phyloP scores from a whole-genome alignment of 2,888 invertebrate species.

The Resseliella maxima region DNA sequence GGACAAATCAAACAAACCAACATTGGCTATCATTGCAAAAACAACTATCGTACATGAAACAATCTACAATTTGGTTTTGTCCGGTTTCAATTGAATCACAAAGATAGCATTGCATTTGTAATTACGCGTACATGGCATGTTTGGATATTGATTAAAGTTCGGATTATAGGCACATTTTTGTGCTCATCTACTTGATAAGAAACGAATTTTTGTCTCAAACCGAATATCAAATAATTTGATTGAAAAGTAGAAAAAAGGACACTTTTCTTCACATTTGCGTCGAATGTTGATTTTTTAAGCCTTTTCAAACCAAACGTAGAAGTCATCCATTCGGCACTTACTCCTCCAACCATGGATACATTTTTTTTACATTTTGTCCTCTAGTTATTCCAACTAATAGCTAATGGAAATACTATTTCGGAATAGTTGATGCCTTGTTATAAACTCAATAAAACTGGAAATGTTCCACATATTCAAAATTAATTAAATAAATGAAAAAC shows the following conservation, averaged over 20 bases:
- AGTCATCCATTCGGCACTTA: too few relatives aligned
- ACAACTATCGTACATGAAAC: background rate
- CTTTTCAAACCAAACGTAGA: too few relatives aligned
- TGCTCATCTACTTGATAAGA: too few relatives aligned
- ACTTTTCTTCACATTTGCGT: too few relatives aligned
- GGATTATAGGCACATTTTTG: too few relatives aligned
- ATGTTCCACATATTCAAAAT: background rate
- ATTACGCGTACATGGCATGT: background rate
- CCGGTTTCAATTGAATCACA: background rate
- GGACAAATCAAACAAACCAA: background rate
- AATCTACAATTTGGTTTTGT: constrained; percentile 23
- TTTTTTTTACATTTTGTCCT: background rate
- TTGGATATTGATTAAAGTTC: background rate
- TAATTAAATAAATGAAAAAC: constrained; percentile 27
- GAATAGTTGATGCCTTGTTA: background rate
- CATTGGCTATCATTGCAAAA: background rate
- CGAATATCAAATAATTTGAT: too few relatives aligned
- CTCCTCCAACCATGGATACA: too few relatives aligned
- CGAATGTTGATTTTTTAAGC: too few relatives aligned
- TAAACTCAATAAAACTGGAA: background rate
- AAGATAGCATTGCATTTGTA: background rate
- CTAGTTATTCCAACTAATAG: background rate
- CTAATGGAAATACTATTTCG: background rate
- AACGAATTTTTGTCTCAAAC: too few relatives aligned
- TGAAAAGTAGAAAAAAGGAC: too few relatives aligned